Evolutionary conservation across 2,113 vertebrate species (phyloP).

Genomic region (Piprites chloris): DNA sequence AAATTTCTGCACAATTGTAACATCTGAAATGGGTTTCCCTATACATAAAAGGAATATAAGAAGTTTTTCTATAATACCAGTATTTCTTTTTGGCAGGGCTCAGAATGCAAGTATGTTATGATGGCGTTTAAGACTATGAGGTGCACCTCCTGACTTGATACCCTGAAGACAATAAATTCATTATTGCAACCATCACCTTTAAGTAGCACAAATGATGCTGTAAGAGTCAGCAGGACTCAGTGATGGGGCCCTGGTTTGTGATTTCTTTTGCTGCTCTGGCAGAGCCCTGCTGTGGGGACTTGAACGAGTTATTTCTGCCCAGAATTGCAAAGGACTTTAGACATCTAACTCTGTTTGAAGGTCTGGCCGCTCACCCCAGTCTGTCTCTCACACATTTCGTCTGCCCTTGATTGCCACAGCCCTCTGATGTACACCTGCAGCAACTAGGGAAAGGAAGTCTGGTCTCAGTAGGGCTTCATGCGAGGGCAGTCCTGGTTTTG

Average conservation of each 20-base stretch:
- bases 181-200: background rate
- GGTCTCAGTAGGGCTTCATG: fast-evolving
- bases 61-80: background rate
- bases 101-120: background rate
- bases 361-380: background rate
- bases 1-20: background rate
- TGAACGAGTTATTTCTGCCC: background rate
- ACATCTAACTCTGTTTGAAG: background rate
- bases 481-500: background rate
- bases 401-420: background rate
- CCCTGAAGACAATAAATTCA: background rate
- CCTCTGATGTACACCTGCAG: background rate
- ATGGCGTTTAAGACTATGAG: background rate
- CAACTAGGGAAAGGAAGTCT: background rate
- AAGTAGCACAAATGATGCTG: background rate
- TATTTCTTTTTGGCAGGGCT: background rate
- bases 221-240: background rate
- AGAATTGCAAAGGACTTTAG: background rate
- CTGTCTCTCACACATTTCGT: background rate
- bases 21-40: background rate
- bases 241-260: background rate
- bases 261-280: background rate
- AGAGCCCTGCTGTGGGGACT: constrained; percentile 28
- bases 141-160: background rate
- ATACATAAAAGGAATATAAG: background rate